A percentile compares a stretch with the other conserved stretches of the same genome.
These are phyloP conservation scores for Tanypteryx hageni DNA, from an alignment of 2,888 invertebrate species.

Conservation along the genomic window DNA sequence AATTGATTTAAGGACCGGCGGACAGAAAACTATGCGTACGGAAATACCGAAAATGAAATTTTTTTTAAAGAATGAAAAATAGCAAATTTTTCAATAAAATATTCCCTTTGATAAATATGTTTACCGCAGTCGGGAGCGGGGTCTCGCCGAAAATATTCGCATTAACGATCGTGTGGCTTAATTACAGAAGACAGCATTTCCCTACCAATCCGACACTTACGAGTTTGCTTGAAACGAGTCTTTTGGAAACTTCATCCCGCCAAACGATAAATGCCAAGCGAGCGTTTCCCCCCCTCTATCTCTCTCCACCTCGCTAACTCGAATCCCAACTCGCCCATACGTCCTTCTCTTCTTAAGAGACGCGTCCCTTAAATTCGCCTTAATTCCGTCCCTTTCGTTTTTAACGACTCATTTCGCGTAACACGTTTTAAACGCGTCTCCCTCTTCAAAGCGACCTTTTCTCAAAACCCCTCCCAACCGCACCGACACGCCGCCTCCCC, in stretches of 20 bases:
- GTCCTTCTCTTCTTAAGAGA: neutral
- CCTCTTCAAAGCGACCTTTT: neutral
- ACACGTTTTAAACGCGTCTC: neutral
- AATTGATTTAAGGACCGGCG: no score
- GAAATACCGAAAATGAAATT: no score
- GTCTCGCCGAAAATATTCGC: neutral
- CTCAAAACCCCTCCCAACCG: no score
- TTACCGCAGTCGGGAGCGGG: neutral
- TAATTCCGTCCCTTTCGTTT: constrained; percentile 1
- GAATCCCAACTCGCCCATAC: neutral
- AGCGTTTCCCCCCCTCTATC: neutral
- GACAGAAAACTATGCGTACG: no score
- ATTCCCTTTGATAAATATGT: no score
- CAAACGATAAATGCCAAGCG: neutral
- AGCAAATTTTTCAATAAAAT: no score
- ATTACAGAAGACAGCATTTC: neutral
- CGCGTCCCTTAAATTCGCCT: constrained; percentile 1
- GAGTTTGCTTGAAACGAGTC: neutral
- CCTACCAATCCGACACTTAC: neutral
- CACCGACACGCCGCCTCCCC: no score
- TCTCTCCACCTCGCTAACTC: neutral
- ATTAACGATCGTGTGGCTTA: neutral
- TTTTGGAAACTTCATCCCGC: neutral
- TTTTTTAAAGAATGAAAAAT: no score
- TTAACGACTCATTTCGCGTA: neutral